Evolutionary conservation across 2,888 invertebrate genomes (phyloP).

Genomic region (Drosophila leonis): DNA sequence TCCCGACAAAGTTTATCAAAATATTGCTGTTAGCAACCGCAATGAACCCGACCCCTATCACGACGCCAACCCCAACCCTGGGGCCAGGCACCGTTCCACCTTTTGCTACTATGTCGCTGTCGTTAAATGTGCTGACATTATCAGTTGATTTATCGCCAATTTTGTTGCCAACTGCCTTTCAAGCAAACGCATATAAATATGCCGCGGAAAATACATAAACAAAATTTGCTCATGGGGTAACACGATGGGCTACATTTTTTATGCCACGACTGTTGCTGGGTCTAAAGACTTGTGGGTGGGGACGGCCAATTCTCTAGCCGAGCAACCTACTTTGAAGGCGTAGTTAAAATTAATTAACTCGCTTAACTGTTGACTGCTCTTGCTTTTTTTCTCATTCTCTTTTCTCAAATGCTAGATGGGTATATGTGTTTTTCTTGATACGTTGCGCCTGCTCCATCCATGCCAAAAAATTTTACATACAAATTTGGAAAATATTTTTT

Average conservation of each 20-base stretch:
- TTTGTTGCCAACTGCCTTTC: conserved; percentile 62
- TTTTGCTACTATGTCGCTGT: conserved; percentile 27
- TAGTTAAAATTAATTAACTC: conserved; percentile 77
- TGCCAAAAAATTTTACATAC: background rate
- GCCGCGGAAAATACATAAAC: conserved; percentile 51
- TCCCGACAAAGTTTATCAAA: conserved; percentile 37
- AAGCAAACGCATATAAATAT: conserved; percentile 53
- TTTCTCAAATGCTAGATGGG: background rate
- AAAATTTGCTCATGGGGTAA: conserved; percentile 33
- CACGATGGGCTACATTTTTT: conserved; percentile 28
- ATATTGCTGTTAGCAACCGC: conserved; percentile 24
- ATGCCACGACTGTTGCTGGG: conserved; percentile 2
- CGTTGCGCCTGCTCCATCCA: background rate
- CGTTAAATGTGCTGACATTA: conserved; percentile 78
- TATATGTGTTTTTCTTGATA: background rate
- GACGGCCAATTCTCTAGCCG: background rate
- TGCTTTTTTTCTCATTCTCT: conserved; percentile 14
- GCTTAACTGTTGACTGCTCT: conserved; percentile 49
- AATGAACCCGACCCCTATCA: conserved; percentile 24
- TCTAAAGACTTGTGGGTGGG: background rate
- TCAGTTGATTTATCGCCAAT: conserved; percentile 79
- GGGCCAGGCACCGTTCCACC: conserved; percentile 3
- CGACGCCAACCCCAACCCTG: background rate
- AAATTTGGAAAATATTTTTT: background rate
- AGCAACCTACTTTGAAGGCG: conserved; percentile 35